Evolutionary conservation across 1,140 invertebrate species (phyloP), one percentile per base, ranked within the genome.

Genomic region (Panagrolaimus sp.): DNA sequence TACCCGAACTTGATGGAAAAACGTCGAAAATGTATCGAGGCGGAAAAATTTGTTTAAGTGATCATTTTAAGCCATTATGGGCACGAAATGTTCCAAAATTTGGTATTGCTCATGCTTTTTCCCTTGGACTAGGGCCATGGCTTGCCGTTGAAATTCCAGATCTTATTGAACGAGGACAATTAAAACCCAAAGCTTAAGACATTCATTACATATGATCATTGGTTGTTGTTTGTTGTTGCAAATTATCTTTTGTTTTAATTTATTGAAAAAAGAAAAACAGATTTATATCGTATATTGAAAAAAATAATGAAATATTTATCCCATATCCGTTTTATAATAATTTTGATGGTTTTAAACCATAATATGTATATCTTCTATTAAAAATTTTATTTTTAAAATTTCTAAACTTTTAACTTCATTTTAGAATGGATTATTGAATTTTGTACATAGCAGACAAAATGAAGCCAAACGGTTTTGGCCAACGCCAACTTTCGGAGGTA

Each of bases 11-110:
- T 11, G 96, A 99, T 86, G 96, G 96, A 3, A 99, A 98, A 87
- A 99, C 96, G 4, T 94, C 96, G 0, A 99, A 99, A 87, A 99
- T 99, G 96, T 99, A 98, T 85, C 84, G 87, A 14, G 79, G 79
- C 16, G 78, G 80, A 57, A 80, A 80, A 47, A 81, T 79, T 69
- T 80, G 78, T 38, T 46, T 80, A 14, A 82, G 79, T 0, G 96
- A 98, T 84, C 96, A 99, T 84, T 99, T 99, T 81, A 98, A 98
- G 84, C 96, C 96, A 0, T 84, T 99, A n/a, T 99, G 96, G 96
- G 93, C 92, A 0, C 83, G 95, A 92, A 98, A 98, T 87, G 92
- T 95, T 11, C 93, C 94, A 0, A 94, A 92, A 83, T 98, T 98
- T 88, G 96, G 96, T 11, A 97, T 99, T 61, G 93, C 92, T 2